These are phyloP conservation scores for Ichneumoninae sp. DNA, from an alignment of 2,888 invertebrate genomes.

Conservation along the genomic window DNA sequence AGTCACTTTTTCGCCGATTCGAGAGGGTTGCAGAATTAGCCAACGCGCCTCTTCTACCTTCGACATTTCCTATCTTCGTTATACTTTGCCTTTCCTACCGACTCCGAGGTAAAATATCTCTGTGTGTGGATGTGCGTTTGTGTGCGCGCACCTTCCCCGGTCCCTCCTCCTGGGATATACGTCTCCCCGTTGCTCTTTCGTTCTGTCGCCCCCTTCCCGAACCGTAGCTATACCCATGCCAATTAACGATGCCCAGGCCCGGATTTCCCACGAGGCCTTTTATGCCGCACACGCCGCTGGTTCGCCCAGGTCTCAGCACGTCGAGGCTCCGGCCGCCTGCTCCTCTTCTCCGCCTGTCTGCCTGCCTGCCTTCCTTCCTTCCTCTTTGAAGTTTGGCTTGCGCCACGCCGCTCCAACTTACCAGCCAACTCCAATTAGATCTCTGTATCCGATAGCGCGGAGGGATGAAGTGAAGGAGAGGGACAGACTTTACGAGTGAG, in stretches of 20 bases:
- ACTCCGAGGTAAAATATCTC: conserved; percentile 11
- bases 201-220: conserved; percentile 36
- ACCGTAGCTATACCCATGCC: conserved; percentile 58
- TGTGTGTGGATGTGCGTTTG: conserved; percentile 11
- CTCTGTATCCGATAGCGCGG: conserved; percentile 66
- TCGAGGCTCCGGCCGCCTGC: conserved; percentile 45
- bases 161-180: conserved; percentile 24
- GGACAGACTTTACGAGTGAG: conserved; percentile 55
- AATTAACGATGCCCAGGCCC: conserved; percentile 67
- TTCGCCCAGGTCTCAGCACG: conserved; percentile 55
- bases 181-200: conserved; percentile 31
- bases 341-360: conserved; percentile 4
- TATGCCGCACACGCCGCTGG: conserved; percentile 40
- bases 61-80: conserved; percentile 31
- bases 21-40: conserved; percentile 38
- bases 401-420: conserved; percentile 57
- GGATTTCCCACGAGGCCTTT: conserved; percentile 68
- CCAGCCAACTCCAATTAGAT: conserved; percentile 66
- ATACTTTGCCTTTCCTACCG: conserved; percentile 27
- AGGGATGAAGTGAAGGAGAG: not conserved
- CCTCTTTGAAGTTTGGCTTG: conserved; percentile 57
- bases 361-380: not conserved
- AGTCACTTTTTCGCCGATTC: conserved; percentile 34
- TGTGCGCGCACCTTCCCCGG: conserved; percentile 4
- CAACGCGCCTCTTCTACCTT: conserved; percentile 51